Base-by-base conservation (phyloP, 2,113 vertebrate genomes). In the Barnardius zonarius region DNA sequence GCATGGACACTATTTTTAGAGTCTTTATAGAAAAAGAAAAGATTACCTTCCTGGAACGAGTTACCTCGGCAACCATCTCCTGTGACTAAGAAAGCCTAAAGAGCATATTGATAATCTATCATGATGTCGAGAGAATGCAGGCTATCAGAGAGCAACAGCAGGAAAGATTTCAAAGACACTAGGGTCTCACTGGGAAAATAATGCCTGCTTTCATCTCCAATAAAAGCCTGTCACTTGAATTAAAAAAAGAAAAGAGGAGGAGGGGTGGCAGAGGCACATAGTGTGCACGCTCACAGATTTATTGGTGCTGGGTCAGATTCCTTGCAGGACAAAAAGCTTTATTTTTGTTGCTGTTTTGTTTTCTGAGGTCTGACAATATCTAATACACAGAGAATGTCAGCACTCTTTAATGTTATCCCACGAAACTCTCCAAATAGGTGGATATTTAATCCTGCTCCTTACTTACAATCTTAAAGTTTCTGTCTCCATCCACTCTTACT, bases 51-150 rank as follows among this genome's bases (percentile, higher is more conserved):
- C 97, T 97, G 95, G 96, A 92, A 95, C 33, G 28, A 37, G 98
- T 99, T 99, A 97, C 98, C 98, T 87, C 83, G 97, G 98, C 98
- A 99, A 99, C 98, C 96, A 98, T 98, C 97, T 98, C 95, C 84
- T 35, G 74, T 97, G 98, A 98, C 98, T 97, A 85, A 93, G 97
- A 97, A 98, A 97, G 97, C 96, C 97, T 98, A 98, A 99, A 98
- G 97, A 98, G 98, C 97, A 97, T 98, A 99, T 99, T 98, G 98
- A 99, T 99, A 97, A 99, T 98, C 98, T 98, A 98, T 99, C 98
- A 98, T 98, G 98, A 98, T 98, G 98, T 97, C n/a, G 35, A 97
- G 97, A 98, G 98, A 97, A 97, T 97, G 95, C 93, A 97, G 96
- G 98, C 98, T 98, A 98, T 98, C 98, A 98, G 97, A 98, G 93